Evolutionary conservation across 2,797 vertebrate species (phyloP).

Genomic region (Tapirus indicus): DNA sequence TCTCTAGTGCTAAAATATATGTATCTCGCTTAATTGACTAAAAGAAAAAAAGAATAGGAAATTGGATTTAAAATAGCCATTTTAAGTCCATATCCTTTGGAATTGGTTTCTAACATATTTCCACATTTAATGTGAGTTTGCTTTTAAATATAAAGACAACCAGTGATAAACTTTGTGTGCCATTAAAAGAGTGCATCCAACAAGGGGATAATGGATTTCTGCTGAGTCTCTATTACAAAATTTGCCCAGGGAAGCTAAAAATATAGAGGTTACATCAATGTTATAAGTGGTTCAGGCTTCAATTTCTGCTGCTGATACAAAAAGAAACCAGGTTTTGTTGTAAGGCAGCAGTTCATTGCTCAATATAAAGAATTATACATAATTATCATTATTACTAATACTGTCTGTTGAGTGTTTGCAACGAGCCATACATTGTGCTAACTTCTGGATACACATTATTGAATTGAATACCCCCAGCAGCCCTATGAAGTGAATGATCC

Average conservation of each 20-base stretch:
- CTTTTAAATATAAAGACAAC: conserved; percentile 17
- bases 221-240: neutral
- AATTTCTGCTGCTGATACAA: neutral
- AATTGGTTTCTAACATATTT: conserved; percentile 21
- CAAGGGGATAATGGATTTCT: neutral
- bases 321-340: neutral
- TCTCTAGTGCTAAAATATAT: neutral
- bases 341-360: neutral
- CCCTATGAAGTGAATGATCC: neutral
- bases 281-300: neutral
- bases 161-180: neutral
- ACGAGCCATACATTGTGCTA: neutral
- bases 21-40: neutral
- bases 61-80: neutral
- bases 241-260: conserved; percentile 35
- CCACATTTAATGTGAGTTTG: neutral
- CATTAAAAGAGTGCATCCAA: neutral
- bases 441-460: neutral
- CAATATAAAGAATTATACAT: neutral
- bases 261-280: neutral
- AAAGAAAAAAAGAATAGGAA: neutral
- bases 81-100: neutral
- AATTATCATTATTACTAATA: neutral
- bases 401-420: neutral
- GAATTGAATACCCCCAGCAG: neutral